A percentile compares a stretch with the other conserved stretches of the same genome.
These are phyloP conservation scores for Drosophila vallismaia DNA, from an alignment of 2,888 invertebrate genomes.

Conservation along the genomic window DNA sequence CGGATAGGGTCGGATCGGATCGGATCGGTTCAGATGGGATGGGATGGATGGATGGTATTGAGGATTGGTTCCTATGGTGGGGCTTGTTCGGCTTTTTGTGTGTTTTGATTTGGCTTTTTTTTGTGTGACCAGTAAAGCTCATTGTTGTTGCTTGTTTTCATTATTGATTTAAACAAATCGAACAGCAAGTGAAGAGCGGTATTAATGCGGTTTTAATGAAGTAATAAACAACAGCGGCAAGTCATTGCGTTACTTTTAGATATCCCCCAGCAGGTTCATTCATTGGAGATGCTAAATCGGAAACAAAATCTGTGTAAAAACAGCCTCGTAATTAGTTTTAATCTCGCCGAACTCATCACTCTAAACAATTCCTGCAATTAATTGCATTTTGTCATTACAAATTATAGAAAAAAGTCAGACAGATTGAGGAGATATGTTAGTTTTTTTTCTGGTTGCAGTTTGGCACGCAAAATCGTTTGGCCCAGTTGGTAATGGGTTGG, in stretches of 20 bases:
- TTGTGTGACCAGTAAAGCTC: constrained; percentile 35
- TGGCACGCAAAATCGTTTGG: constrained; percentile 55
- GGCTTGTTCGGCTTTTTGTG: constrained; percentile 26
- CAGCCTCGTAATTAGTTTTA: constrained; percentile 19
- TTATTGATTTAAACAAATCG: constrained; percentile 79
- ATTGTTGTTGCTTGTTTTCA: constrained; percentile 64
- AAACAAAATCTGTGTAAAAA: constrained; percentile 25
- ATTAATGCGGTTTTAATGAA: constrained; percentile 77
- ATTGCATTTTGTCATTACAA: constrained; percentile 75
- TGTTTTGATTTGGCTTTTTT: constrained; percentile 46
- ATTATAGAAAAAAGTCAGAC: constrained; percentile 41
- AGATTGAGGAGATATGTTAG: constrained; percentile 14
- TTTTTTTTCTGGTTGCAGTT: constrained; percentile 62
- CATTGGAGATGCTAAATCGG: constrained; percentile 34
- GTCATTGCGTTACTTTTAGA: constrained; percentile 17
- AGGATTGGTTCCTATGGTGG: constrained; percentile 56
- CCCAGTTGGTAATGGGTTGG: constrained; percentile 23
- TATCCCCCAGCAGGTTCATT: constrained; percentile 48
- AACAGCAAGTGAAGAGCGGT: constrained; percentile 71
- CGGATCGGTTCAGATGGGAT: constrained; percentile 4
- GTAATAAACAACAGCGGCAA: constrained; percentile 65
- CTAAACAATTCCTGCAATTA: constrained; percentile 57
- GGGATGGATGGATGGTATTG: constrained; percentile 17
- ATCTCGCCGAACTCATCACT: constrained; percentile 49
- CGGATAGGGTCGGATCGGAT: constrained; percentile 9